Percentiles rank a stretch among this genome's conserved stretches.
Conservation (phyloP, 1,140 invertebrate species). For the Eumaeus atala region DNA sequence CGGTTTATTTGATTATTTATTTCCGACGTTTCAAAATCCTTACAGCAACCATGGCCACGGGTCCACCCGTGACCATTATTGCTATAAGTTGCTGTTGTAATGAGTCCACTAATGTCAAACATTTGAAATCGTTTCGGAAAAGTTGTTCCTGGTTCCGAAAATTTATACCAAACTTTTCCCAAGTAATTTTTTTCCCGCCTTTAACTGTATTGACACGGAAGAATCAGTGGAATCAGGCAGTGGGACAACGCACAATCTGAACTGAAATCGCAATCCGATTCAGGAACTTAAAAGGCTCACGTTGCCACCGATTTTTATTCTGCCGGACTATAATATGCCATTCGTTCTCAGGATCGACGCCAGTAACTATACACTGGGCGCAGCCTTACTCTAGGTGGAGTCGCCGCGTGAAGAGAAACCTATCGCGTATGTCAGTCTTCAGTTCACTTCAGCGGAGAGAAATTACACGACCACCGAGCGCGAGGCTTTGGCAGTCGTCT, state of each 20-base stretch:
- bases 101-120: conserved; percentile 18
- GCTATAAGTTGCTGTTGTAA: too few relatives aligned
- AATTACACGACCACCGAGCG: background rate
- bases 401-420: too few relatives aligned
- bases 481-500: background rate
- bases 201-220: background rate
- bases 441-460: background rate
- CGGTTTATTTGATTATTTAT: too few relatives aligned
- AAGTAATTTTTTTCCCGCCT: conserved; percentile 14
- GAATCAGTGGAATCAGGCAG: background rate
- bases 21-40: too few relatives aligned
- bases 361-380: background rate
- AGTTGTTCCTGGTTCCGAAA: too few relatives aligned
- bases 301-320: conserved; percentile 2
- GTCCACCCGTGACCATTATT: too few relatives aligned
- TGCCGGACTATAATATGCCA: background rate
- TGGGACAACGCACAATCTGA: background rate
- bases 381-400: too few relatives aligned
- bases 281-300: background rate
- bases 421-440: background rate
- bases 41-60: too few relatives aligned
- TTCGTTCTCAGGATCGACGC: conserved; percentile 1
- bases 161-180: conserved; percentile 22
- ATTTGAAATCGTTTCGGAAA: too few relatives aligned
- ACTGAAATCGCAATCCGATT: background rate